Conservation (phyloP, 2,888 invertebrate genomes). For the Harpalus rufipes region DNA sequence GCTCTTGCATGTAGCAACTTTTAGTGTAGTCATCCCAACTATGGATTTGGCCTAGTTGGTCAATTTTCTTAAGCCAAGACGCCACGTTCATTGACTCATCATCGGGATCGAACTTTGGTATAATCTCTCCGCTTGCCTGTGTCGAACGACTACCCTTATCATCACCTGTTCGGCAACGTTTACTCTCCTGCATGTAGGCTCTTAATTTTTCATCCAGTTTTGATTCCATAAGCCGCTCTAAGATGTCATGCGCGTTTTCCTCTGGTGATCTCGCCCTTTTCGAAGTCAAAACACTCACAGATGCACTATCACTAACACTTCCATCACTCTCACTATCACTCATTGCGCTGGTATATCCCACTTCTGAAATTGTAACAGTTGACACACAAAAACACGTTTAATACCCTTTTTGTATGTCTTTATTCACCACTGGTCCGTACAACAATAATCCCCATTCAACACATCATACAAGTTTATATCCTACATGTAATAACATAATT, state of each 20-base stretch:
- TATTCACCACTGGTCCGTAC: too few relatives aligned
- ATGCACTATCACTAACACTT: neutral
- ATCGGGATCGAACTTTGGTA: conserved; percentile 60
- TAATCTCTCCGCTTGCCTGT: conserved; percentile 7
- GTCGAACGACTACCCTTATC: neutral
- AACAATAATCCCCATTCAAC: too few relatives aligned
- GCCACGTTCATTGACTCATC: too few relatives aligned
- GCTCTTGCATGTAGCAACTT: conserved; percentile 62
- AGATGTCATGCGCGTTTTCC: conserved; percentile 14
- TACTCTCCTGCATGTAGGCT: conserved; percentile 1
- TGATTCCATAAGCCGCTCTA: conserved; percentile 16
- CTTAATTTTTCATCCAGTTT: conserved; percentile 14
- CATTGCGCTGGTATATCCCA: conserved; percentile 4
- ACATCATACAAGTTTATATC: too few relatives aligned
- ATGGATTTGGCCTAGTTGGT: conserved; percentile 71
- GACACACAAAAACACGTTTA: too few relatives aligned
- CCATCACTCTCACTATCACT: neutral
- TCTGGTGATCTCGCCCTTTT: neutral
- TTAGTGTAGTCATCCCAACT: conserved; percentile 68
- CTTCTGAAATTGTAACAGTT: too few relatives aligned
- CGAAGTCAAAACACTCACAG: neutral
- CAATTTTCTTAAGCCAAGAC: conserved; percentile 71
- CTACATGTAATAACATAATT: too few relatives aligned
- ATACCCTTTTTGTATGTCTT: too few relatives aligned
- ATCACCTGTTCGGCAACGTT: neutral